Conservation (phyloP, 2,113 vertebrate genomes). For the Nyctereutes procyonoides region DNA sequence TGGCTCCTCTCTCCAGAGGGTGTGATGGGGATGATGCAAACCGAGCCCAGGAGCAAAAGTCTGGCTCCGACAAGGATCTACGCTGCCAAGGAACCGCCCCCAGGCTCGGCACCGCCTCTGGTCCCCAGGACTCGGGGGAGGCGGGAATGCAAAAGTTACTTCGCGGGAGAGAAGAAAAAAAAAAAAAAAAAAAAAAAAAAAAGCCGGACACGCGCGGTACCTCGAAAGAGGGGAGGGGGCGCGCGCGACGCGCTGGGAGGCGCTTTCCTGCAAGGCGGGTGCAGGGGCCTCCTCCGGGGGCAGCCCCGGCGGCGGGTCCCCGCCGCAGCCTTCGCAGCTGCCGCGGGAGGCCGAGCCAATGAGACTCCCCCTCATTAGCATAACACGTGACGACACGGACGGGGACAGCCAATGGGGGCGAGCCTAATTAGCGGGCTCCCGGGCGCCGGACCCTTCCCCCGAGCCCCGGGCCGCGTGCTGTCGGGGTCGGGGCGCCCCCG, state of each 20-base stretch:
- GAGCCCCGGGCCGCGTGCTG: neutral
- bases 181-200: neutral
- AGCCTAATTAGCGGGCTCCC: neutral
- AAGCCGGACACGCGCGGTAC: neutral
- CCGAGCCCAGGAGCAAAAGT: slow-evolving; percentile 76
- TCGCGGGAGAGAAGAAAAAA: neutral
- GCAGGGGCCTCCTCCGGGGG: neutral
- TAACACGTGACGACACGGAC: slow-evolving; percentile 62
- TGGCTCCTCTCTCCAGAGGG: slow-evolving; percentile 29
- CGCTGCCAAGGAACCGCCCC: slow-evolving; percentile 74
- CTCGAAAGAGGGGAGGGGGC: neutral
- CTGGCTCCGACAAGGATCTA: slow-evolving; percentile 56
- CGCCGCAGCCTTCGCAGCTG: slow-evolving; percentile 28
- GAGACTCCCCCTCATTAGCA: slow-evolving; percentile 68
- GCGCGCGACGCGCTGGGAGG: neutral
- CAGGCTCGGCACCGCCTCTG: slow-evolving; percentile 73
- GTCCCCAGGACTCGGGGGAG: slow-evolving; percentile 62
- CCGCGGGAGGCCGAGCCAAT: slow-evolving; percentile 69
- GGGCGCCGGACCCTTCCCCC: neutral
- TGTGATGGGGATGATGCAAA: slow-evolving; percentile 74
- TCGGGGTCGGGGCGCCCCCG: rapidly evolving
- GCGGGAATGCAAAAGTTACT: slow-evolving; percentile 76
- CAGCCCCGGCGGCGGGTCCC: neutral
- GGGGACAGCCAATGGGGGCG: slow-evolving; percentile 63
- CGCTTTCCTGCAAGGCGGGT: neutral